These are phyloP conservation scores for Cinclus cinclus DNA, from an alignment of 2,113 vertebrate species.

Conservation along the genomic window DNA sequence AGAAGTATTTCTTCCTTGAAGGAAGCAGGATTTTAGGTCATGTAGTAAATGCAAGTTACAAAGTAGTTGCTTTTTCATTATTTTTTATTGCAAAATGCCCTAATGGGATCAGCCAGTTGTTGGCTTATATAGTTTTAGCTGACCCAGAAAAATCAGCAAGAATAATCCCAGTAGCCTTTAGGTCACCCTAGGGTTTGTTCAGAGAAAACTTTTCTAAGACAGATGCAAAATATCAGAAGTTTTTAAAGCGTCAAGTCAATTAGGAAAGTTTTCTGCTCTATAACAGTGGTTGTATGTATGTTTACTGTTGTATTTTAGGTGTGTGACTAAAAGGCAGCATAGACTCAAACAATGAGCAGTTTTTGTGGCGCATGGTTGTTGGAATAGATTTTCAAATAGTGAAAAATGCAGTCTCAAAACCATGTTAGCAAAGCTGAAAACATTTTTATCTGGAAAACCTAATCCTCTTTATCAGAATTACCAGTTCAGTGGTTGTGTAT, in stretches of 20 bases:
- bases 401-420: slow-evolving; percentile 12
- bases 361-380: neutral
- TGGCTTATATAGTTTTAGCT: neutral
- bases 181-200: neutral
- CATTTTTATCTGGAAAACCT: slow-evolving; percentile 25
- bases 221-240: slow-evolving; percentile 1
- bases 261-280: neutral
- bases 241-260: neutral
- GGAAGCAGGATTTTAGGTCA: neutral
- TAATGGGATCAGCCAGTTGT: neutral
- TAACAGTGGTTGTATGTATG: neutral
- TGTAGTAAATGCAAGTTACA: neutral
- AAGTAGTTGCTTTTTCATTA: neutral
- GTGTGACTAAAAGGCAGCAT: neutral
- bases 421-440: slow-evolving; percentile 11
- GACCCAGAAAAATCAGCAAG: neutral
- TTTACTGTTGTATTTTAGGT: slow-evolving; percentile 16
- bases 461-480: slow-evolving; percentile 51
- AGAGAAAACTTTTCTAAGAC: neutral
- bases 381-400: slow-evolving; percentile 12
- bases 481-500: slow-evolving; percentile 21
- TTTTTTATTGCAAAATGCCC: neutral
- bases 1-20: neutral
- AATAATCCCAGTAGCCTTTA: neutral
- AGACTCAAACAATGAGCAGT: neutral